Conservation (phyloP, 2,797 vertebrate genomes). For the Sebastes vulpes region DNA sequence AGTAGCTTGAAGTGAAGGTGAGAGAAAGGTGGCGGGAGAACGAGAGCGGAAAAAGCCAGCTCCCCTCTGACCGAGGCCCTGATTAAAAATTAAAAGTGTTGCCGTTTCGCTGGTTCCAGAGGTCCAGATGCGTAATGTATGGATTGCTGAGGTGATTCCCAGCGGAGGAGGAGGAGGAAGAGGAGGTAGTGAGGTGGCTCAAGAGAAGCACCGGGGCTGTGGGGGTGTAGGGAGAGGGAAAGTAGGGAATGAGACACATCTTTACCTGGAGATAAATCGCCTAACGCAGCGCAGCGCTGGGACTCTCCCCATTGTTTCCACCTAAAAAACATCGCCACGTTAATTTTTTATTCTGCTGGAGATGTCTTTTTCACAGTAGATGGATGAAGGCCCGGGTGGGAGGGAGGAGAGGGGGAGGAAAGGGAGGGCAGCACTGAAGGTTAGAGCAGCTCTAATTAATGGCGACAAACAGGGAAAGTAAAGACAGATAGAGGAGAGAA, state of each 20-base stretch:
- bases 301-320: constrained; percentile 56
- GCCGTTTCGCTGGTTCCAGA: constrained; percentile 47
- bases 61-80: constrained; percentile 65
- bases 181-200: background rate
- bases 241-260: constrained; percentile 27
- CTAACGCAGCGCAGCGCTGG: background rate
- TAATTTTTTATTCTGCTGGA: constrained; percentile 63
- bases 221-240: constrained; percentile 13
- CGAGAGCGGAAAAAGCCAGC: constrained; percentile 39
- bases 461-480: constrained; percentile 46
- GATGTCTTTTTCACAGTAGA: constrained; percentile 65
- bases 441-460: constrained; percentile 60
- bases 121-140: constrained; percentile 45
- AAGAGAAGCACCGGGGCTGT: background rate
- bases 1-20: constrained; percentile 69
- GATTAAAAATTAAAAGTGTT: constrained; percentile 81
- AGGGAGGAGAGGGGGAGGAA: background rate
- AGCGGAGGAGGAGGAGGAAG: constrained; percentile 4
- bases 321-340: constrained; percentile 10
- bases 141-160: constrained; percentile 47
- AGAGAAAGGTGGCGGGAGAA: constrained; percentile 63
- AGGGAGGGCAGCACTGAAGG: constrained; percentile 14
- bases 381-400: constrained; percentile 45
- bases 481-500: constrained; percentile 37
- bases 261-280: constrained; percentile 74